A percentile compares a stretch with the other conserved stretches of the same genome.
phyloP scores from a whole-genome alignment of 1,140 invertebrate genomes.

The Schlechtendalia chinensis region DNA sequence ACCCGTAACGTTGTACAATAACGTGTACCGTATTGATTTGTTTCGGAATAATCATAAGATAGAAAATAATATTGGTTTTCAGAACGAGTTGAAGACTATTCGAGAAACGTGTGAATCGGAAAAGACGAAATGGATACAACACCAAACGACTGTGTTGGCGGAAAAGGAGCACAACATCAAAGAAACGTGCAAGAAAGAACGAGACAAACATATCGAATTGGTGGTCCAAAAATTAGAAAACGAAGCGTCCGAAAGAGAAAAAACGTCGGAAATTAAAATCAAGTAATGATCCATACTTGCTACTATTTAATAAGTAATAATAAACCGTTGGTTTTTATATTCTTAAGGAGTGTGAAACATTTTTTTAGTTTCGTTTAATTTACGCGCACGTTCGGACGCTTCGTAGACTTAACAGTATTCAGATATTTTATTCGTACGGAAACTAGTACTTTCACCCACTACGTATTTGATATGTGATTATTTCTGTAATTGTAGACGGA shows the following conservation, averaged over 20 bases:
- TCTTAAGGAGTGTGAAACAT: too few species aligned
- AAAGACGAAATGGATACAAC: constrained; percentile 60
- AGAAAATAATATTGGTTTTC: constrained; percentile 33
- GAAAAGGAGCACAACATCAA: constrained; percentile 63
- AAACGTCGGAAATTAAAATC: constrained; percentile 63
- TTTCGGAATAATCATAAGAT: too few species aligned
- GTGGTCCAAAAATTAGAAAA: constrained; percentile 65
- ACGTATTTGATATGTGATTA: too few species aligned
- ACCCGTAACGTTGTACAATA: not conserved
- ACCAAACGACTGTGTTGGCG: constrained; percentile 59
- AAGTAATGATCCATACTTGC: constrained; percentile 55
- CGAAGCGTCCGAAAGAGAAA: constrained; percentile 61
- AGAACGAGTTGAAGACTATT: constrained; percentile 61
- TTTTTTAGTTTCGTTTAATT: too few species aligned
- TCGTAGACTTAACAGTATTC: too few species aligned
- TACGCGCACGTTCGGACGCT: too few species aligned
- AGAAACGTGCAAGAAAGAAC: constrained; percentile 63
- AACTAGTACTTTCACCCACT: too few species aligned
- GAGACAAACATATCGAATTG: constrained; percentile 67
- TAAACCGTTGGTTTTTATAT: too few species aligned
- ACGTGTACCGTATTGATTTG: too few species aligned
- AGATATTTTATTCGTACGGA: too few species aligned
- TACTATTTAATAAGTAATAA: too few species aligned
- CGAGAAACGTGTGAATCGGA: constrained; percentile 61
- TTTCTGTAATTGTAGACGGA: constrained; percentile 58